These are phyloP conservation scores for Aselliscus stoliczkanus DNA, from an alignment of 2,797 vertebrate species.

Conservation along the genomic window DNA sequence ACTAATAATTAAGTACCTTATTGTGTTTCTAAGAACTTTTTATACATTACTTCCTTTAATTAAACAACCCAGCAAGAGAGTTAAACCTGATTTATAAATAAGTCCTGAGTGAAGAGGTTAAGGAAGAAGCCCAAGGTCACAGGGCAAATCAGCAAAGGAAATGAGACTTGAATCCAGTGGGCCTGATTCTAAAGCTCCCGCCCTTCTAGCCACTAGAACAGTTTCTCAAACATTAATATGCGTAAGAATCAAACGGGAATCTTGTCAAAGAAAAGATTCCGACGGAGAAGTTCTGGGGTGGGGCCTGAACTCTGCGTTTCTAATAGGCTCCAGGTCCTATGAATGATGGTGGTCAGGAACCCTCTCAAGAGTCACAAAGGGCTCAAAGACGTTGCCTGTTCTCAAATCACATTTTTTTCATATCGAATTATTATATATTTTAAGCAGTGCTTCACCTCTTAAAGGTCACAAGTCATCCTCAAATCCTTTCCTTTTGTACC, in stretches of 20 bases:
- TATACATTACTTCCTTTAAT: neutral
- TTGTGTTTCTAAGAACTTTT: conserved; percentile 1
- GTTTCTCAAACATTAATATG: neutral
- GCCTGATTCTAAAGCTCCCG: neutral
- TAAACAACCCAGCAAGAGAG: neutral
- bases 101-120: neutral
- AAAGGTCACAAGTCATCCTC: neutral
- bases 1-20: neutral
- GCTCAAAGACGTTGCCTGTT: neutral
- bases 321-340: neutral
- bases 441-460: neutral
- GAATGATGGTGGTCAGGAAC: neutral
- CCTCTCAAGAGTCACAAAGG: neutral
- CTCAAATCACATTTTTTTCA: neutral
- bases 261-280: conserved; percentile 13
- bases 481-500: neutral
- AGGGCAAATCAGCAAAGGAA: neutral
- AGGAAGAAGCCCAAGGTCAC: neutral
- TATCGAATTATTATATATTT: neutral
- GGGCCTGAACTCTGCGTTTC: neutral
- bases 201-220: neutral
- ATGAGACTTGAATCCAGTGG: neutral
- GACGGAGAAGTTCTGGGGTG: neutral
- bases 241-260: neutral
- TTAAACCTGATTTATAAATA: conserved; percentile 11